phyloP scores from a whole-genome alignment of 2,113 vertebrate genomes.

The Chrysochloris asiatica region DNA sequence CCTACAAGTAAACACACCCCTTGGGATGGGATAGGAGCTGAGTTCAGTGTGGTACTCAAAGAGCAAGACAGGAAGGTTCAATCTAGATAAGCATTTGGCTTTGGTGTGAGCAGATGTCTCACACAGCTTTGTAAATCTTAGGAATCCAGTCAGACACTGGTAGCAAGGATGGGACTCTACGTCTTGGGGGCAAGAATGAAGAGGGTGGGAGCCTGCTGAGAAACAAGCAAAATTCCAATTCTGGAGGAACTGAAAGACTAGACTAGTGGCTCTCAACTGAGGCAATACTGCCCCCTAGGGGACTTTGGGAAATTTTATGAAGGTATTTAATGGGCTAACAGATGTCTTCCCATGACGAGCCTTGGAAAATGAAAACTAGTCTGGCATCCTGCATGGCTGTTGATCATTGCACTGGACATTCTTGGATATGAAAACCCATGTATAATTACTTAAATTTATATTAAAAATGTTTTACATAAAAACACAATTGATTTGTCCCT shows the following conservation, averaged over 20 bases:
- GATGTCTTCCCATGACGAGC: not conserved
- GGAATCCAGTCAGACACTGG: not conserved
- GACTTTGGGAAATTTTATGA: conserved; percentile 36
- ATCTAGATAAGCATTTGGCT: not conserved
- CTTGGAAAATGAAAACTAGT: conserved; percentile 41
- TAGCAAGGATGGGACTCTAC: not conserved
- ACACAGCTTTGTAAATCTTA: not conserved
- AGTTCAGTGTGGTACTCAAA: not conserved
- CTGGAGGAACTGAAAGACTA: not conserved
- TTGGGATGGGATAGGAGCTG: not conserved
- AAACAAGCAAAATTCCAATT: not conserved
- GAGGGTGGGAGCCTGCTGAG: not conserved
- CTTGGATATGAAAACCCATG: not conserved
- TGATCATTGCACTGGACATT: not conserved
- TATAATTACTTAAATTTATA: conserved; percentile 11
- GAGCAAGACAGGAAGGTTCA: not conserved
- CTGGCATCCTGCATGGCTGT: not conserved
- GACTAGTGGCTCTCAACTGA: conserved; percentile 16
- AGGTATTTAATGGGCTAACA: conserved; percentile 10
- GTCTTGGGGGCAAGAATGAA: not conserved
- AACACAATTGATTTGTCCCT: not conserved
- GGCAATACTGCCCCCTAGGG: conserved; percentile 68
- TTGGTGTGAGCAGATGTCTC: not conserved
- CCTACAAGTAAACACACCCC: not conserved
- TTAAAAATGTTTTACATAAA: conserved; percentile 31